Base-by-base conservation (phyloP, 2,113 vertebrate genomes). In the Lucifuga dentata region DNA sequence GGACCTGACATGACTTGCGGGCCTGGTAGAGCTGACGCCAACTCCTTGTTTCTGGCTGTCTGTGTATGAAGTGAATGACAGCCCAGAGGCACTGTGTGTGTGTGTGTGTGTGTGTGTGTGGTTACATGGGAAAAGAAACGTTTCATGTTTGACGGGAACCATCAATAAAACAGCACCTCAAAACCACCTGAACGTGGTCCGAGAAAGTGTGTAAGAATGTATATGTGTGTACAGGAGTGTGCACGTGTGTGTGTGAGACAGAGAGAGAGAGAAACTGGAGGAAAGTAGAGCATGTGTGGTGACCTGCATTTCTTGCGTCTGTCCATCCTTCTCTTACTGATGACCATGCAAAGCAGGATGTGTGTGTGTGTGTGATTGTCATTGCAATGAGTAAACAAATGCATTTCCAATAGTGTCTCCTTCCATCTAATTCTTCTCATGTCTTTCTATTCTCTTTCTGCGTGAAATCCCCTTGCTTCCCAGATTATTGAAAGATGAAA, bases 61-160 rank as follows among this genome's bases (percentile, higher is more conserved):
- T 91, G 83, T 88, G 77, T 89, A 78, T 40, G 76, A 87, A 60
- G 69, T 83, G 81, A 88, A 86, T 83, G 85, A 86, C 78, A 86
- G 85, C 88, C 88, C 76, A 51, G 68, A 79, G 88, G 86, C 84
- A 44, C 11, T 39, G 29, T 23, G 61, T 41, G 38, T 36, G 45
- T 39, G 60, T 24, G 65, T 77, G 64, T 43, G 46, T 87, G 80
- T 81, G 74, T 76, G 46, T 38, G 65, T 88, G 83, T 61, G 80
- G 73, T 86, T 86, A 68, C 75, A 45, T 72, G 79, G 66, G 65
- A 76, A 86, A 76, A 84, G 67, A 83, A 75, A 52, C 19, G 78
- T 88, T 88, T 90, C 76, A 88, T 87, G 83, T 89, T 85, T 76
- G 80, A 89, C 75, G 70, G 80, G 82, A 91, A 87, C 84, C 80